Evolutionary conservation across 2,888 invertebrate genomes (phyloP).

Genomic region (Bellardia bayeri): DNA sequence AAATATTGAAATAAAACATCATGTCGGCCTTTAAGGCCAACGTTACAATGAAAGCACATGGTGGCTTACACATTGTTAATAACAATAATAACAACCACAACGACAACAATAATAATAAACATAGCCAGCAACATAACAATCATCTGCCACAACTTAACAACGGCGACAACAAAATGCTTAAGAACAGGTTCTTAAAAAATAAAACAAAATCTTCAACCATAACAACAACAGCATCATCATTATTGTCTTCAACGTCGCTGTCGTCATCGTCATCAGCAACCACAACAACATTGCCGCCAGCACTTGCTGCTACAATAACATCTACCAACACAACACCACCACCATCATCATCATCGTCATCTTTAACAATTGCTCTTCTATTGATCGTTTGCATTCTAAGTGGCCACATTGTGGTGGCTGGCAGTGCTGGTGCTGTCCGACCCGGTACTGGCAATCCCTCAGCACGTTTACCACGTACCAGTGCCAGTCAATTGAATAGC

Average conservation of each 20-base stretch:
- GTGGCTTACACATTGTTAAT: conserved; percentile 63
- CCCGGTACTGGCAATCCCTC: conserved; percentile 83
- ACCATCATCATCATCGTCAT: conserved; percentile 67
- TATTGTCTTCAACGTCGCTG: conserved; percentile 59
- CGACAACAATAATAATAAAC: conserved; percentile 37
- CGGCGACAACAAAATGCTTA: conserved; percentile 46
- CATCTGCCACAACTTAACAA: conserved; percentile 47
- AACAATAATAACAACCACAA: conserved; percentile 51
- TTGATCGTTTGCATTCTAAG: conserved; percentile 76
- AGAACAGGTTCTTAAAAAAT: conserved; percentile 71
- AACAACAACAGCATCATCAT: conserved; percentile 57
- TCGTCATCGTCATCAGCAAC: conserved; percentile 57
- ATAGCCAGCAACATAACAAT: conserved; percentile 37
- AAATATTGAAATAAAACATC: conserved; percentile 71
- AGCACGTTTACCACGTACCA: conserved; percentile 86
- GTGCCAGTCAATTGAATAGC: conserved; percentile 86
- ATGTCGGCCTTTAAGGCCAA: conserved; percentile 82
- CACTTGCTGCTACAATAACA: conserved; percentile 56
- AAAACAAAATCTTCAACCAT: conserved; percentile 58
- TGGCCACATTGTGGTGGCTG: conserved; percentile 73
- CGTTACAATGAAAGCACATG: conserved; percentile 73
- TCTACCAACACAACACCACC: background rate
- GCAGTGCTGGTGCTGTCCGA: conserved; percentile 79
- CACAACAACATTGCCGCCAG: conserved; percentile 2
- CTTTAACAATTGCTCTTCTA: conserved; percentile 76